phyloP scores from a whole-genome alignment of 2,888 invertebrate genomes.

The Octodonta nipae region DNA sequence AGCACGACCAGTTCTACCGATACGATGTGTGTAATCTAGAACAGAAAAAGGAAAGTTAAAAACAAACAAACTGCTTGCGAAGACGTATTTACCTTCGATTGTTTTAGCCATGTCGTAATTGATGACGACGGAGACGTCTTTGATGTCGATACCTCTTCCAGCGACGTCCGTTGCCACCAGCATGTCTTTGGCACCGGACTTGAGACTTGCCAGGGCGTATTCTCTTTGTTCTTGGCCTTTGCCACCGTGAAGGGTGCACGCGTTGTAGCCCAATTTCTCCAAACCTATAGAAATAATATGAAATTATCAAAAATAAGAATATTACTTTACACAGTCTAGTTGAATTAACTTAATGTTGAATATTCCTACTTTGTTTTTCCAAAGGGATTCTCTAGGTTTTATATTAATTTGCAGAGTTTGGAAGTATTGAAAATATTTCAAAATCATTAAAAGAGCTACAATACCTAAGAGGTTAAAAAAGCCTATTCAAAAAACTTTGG shows the following conservation, averaged over 20 bases:
- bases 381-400: too few relatives aligned
- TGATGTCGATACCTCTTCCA: constrained; percentile 99
- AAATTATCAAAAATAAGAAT: too few relatives aligned
- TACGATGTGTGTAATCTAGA: constrained; percentile 88
- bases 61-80: not conserved
- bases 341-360: too few relatives aligned
- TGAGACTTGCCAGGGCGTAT: constrained; percentile 90
- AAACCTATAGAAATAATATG: constrained; percentile 45
- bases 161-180: constrained; percentile 98
- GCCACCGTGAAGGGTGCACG: constrained; percentile 95
- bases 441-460: too few relatives aligned
- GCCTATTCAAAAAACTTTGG: too few relatives aligned
- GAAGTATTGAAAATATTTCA: too few relatives aligned
- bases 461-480: too few relatives aligned
- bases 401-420: too few relatives aligned
- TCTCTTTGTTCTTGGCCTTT: constrained; percentile 99
- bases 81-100: constrained; percentile 61
- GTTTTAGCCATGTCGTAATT: constrained; percentile 99
- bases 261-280: constrained; percentile 92
- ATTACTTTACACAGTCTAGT: too few relatives aligned
- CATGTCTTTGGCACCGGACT: constrained; percentile 92
- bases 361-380: too few relatives aligned
- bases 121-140: constrained; percentile 96
- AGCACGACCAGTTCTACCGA: constrained; percentile 96
- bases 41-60: too few relatives aligned